Evolutionary conservation across 2,888 invertebrate genomes (phyloP).

Genomic region (Holacanthella duospinosa): DNA sequence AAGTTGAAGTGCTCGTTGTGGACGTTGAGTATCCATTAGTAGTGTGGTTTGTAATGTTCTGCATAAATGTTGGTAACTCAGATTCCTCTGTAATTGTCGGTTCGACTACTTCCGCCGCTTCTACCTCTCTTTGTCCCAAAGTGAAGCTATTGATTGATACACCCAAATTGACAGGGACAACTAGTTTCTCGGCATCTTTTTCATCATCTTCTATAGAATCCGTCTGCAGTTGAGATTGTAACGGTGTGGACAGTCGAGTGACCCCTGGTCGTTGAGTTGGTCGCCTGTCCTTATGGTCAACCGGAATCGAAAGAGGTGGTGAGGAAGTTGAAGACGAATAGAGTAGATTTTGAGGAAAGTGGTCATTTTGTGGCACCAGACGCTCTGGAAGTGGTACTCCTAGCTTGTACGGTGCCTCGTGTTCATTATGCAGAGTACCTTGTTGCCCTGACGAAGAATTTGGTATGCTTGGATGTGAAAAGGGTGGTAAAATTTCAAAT

Average conservation of each 20-base stretch:
- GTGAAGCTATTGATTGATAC: neutral
- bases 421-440: neutral
- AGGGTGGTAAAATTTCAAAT: slow-evolving; percentile 39
- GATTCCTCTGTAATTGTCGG: slow-evolving; percentile 2
- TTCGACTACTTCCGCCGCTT: neutral
- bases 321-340: too few species aligned
- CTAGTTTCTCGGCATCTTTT: neutral
- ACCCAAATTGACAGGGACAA: neutral
- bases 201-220: slow-evolving; percentile 9
- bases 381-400: slow-evolving; percentile 65
- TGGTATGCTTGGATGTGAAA: slow-evolving; percentile 40
- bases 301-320: neutral
- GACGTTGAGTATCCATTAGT: too few species aligned
- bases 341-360: neutral
- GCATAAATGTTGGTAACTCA: neutral
- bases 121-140: neutral
- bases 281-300: neutral
- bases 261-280: neutral
- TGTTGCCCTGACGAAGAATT: slow-evolving; percentile 5
- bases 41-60: neutral
- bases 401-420: slow-evolving; percentile 51
- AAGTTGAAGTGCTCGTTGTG: too few species aligned
- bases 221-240: neutral
- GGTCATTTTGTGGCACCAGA: slow-evolving; percentile 45
- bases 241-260: neutral